Conservation (phyloP, 2,888 invertebrate genomes). For the Linyphia triangularis region DNA sequence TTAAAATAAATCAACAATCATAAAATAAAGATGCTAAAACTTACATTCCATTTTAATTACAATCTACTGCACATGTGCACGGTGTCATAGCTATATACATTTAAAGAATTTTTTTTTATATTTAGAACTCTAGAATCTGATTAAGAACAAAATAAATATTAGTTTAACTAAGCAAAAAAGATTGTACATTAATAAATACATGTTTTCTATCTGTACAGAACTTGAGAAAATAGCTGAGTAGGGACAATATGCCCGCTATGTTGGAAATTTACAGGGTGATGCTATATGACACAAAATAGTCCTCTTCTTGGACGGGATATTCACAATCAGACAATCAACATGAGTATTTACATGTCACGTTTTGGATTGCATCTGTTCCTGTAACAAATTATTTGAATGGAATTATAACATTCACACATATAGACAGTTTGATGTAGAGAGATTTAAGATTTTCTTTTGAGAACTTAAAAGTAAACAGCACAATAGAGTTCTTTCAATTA, state of each 20-base stretch:
- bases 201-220: conserved; percentile 71
- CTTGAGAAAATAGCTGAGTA: conserved; percentile 73
- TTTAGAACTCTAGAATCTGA: conserved; percentile 24
- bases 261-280: conserved; percentile 73
- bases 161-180: conserved; percentile 58
- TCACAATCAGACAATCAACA: conserved; percentile 59
- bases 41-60: conserved; percentile 69
- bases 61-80: conserved; percentile 64
- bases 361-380: conserved; percentile 22
- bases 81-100: conserved; percentile 44
- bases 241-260: conserved; percentile 70
- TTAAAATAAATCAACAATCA: conserved; percentile 68
- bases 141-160: conserved; percentile 66
- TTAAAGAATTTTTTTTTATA: conserved; percentile 5
- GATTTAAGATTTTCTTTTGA: too few species aligned
- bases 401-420: too few species aligned
- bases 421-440: too few species aligned
- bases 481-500: too few species aligned
- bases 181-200: conserved; percentile 70
- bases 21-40: conserved; percentile 69
- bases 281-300: conserved; percentile 74
- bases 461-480: too few species aligned
- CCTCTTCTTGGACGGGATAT: conserved; percentile 74
- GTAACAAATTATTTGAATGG: too few species aligned
- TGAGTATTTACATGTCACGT: conserved; percentile 63